Conservation (phyloP, 1,140 invertebrate genomes). For the Samia ricini region DNA sequence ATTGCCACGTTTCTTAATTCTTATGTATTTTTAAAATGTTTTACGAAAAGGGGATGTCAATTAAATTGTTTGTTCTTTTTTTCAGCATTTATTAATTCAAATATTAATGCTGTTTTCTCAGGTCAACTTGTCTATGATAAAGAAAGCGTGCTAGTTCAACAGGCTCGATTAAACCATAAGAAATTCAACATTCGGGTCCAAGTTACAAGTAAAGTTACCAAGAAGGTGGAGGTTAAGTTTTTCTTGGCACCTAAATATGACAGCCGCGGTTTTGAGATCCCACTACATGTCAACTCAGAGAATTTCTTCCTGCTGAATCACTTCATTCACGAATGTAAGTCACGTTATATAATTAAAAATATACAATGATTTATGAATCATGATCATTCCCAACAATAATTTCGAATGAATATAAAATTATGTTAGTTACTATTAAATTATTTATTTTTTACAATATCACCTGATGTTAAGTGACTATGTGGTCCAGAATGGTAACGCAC, state of each 20-base stretch:
- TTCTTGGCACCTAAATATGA: slow-evolving; percentile 86
- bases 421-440: no score
- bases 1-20: no score
- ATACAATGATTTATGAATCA: no score
- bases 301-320: slow-evolving; percentile 78
- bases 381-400: no score
- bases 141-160: slow-evolving; percentile 63
- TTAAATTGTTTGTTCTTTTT: no score
- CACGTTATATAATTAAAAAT: slow-evolving; percentile 4
- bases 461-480: no score
- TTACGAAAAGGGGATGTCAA: no score
- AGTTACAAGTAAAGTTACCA: slow-evolving; percentile 47
- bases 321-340: slow-evolving; percentile 70
- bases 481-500: no score
- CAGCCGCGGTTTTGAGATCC: slow-evolving; percentile 67
- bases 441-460: no score
- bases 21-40: no score
- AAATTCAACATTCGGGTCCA: slow-evolving; percentile 78
- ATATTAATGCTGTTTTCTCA: slow-evolving; percentile 21
- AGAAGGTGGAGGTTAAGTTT: slow-evolving; percentile 77
- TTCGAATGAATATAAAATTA: no score
- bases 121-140: slow-evolving; percentile 45
- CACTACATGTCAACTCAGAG: slow-evolving; percentile 72
- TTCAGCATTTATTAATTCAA: no score
- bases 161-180: slow-evolving; percentile 81